Evolutionary conservation across 2,797 vertebrate genomes (phyloP).

Genomic region (Arremon brunneinucha): DNA sequence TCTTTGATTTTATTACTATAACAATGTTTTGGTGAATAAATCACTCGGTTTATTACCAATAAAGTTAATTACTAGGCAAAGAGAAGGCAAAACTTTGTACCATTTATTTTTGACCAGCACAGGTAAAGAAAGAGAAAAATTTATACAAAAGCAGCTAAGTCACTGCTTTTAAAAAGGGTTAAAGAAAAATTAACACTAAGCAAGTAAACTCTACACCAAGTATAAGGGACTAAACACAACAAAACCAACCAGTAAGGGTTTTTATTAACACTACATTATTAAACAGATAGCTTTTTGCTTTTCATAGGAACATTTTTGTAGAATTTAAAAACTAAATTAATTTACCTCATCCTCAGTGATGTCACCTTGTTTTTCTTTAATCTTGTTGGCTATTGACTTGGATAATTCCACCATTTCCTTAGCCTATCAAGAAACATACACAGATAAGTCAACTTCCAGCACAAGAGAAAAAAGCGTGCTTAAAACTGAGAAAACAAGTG

Average conservation of each 20-base stretch:
- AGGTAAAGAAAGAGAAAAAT: neutral
- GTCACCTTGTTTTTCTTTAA: slow-evolving; percentile 98
- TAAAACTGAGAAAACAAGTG: neutral
- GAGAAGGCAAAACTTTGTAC: neutral
- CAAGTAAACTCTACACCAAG: neutral
- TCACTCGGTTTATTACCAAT: neutral
- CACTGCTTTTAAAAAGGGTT: neutral
- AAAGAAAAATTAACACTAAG: neutral
- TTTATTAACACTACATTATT: neutral
- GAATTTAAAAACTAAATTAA: neutral
- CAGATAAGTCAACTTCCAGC: neutral
- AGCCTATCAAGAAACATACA: slow-evolving; percentile 79
- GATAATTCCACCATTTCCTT: slow-evolving; percentile 99
- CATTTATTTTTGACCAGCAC: neutral
- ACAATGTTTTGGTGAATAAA: neutral
- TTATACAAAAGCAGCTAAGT: neutral
- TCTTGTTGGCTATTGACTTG: slow-evolving; percentile 96
- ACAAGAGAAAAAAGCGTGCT: neutral
- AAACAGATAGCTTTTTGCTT: neutral
- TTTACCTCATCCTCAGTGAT: slow-evolving; percentile 97
- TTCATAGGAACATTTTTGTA: neutral
- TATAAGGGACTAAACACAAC: neutral
- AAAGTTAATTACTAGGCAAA: neutral
- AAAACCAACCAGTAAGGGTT: neutral
- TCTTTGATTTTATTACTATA: neutral